These are phyloP conservation scores for Temnothorax ravouxi DNA, from an alignment of 2,888 invertebrate genomes.

Conservation along the genomic window DNA sequence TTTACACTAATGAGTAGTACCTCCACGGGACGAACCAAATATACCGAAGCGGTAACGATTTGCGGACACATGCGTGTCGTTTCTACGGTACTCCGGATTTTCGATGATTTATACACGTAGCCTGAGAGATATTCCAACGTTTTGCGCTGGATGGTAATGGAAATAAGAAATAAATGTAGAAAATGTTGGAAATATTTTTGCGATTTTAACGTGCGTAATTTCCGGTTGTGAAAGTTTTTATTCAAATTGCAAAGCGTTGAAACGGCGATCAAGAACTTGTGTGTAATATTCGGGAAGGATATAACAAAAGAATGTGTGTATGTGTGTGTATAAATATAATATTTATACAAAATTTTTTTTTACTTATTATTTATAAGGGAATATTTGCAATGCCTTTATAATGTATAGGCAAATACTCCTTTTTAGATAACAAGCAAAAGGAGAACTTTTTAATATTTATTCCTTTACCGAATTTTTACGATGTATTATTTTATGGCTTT, in stretches of 20 bases:
- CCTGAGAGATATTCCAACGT: neutral
- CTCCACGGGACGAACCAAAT: neutral
- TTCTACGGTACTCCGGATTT: constrained; percentile 26
- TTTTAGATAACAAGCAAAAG: neutral
- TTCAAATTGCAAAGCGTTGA: neutral
- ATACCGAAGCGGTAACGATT: constrained; percentile 27
- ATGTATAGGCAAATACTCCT: neutral
- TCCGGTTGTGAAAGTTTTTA: neutral
- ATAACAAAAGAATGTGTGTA: too few species aligned
- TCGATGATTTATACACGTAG: neutral
- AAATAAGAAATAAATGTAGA: constrained; percentile 2
- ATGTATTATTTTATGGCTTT: constrained; percentile 1
- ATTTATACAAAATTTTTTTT: too few species aligned
- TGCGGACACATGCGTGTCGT: constrained; percentile 11
- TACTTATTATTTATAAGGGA: too few species aligned
- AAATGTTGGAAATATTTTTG: neutral
- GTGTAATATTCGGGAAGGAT: neutral
- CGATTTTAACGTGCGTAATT: neutral
- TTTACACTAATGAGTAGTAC: constrained; percentile 40
- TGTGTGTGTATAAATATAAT: too few species aligned
- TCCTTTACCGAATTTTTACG: neutral
- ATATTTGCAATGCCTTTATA: too few species aligned
- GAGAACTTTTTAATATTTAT: neutral
- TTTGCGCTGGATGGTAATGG: neutral
- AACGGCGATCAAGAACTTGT: neutral